Base-by-base conservation (phyloP, 2,113 vertebrate species). In the Micronycteris hirsuta region DNA sequence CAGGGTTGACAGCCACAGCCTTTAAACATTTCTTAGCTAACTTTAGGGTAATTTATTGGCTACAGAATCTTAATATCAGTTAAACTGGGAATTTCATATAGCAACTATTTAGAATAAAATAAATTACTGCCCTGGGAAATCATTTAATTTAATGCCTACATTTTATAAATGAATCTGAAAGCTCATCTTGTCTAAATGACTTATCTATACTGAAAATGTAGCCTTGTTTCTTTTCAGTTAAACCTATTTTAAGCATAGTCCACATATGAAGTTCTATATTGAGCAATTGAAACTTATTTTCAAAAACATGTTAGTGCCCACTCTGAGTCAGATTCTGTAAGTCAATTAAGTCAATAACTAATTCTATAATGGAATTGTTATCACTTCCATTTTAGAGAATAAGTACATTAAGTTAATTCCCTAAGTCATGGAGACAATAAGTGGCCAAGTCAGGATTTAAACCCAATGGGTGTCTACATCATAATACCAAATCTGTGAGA, bases 11-110 rank as follows among this genome's bases (percentile, higher is more conserved):
- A 92, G 5, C 36, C 16, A 84, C 3, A 92, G 17, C 3, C 17
- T 65, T 89, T 38, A 86, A 20, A 65, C 2, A 41, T 67, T 89
- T 94, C 22, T 68, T 78, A 86, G 19, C 5, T 91, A 95, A 86
- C 3, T 83, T 78, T 89, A 54, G 58, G 31, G 10, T 91, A 91
- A 87, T 87, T 83, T 89, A 84, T 86, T n/a, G 86, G 19, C 67
- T 76, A 19, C 11, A 63, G 14, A 92, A 90, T 90, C 17, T 49
- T 91, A 80, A 84, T 77, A 52, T 61, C 33, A 86, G 78, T 93
- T 94, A 88, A 93, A 78, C 43, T 67, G 58, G 33, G n/a, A 61
- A 67, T 85, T 96, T 96, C 33, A 73, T 91, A 67, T 14, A 80
- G 31, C 24, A 61, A 19, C 20, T 70, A 11, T 45, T 84, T 92